These are phyloP conservation scores for Heliconius sara DNA, from an alignment of 2,888 invertebrate genomes.

Conservation along the genomic window DNA sequence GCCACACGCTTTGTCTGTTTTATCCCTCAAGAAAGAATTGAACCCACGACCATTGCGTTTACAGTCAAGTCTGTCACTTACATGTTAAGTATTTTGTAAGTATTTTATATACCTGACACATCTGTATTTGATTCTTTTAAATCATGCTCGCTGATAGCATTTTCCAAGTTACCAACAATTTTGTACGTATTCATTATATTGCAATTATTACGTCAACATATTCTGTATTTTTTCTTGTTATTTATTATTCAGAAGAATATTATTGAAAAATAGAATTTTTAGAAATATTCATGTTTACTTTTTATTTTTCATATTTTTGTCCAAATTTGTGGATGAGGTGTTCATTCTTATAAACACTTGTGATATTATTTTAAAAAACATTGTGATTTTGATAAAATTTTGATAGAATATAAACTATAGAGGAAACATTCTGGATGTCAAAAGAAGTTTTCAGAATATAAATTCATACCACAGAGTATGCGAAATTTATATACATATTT, in stretches of 20 bases:
- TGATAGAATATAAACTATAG: background rate
- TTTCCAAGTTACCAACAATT: background rate
- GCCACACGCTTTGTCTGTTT: too few relatives aligned
- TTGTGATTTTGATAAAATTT: slow-evolving; percentile 5
- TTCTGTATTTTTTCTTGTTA: background rate
- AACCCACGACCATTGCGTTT: background rate
- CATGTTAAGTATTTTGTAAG: background rate
- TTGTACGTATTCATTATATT: slow-evolving; percentile 12
- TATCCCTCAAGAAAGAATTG: background rate
- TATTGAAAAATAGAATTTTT: background rate
- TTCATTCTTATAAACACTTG: slow-evolving; percentile 26
- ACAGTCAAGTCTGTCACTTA: background rate
- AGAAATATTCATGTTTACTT: background rate
- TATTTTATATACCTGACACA: background rate
- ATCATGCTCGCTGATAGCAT: background rate
- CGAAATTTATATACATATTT: background rate
- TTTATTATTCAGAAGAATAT: background rate
- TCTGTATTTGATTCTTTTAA: slow-evolving; percentile 12
- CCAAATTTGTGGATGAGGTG: slow-evolving; percentile 8
- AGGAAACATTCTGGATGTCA: background rate
- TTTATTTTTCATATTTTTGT: slow-evolving; percentile 2
- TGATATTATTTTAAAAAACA: slow-evolving; percentile 23
- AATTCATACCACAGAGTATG: background rate
- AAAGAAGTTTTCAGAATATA: background rate
- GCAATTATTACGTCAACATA: background rate